Percentiles rank a stretch among this genome's conserved stretches.
Conservation (phyloP, 2,888 invertebrate genomes). For the Drepanosiphum platanoidis region DNA sequence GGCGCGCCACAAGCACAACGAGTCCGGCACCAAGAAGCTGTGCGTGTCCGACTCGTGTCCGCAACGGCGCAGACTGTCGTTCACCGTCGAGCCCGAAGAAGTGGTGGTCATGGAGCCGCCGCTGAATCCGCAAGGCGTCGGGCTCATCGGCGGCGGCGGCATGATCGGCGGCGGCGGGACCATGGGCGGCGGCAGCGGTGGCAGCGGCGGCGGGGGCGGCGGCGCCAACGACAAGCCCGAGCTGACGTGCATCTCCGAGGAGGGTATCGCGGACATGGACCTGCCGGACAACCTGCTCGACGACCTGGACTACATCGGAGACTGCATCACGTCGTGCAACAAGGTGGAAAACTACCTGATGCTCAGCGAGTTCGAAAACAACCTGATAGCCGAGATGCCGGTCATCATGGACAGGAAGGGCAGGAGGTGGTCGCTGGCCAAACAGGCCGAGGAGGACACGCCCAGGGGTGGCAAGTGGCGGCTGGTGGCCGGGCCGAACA, state of each 20-base stretch:
- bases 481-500: conserved; percentile 69
- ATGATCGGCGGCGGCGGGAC: conserved; percentile 70
- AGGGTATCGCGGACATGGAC: conserved; percentile 85
- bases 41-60: conserved; percentile 72
- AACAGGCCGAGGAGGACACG: conserved; percentile 67
- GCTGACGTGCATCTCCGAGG: conserved; percentile 85
- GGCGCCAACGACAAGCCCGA: conserved; percentile 74
- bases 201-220: conserved; percentile 70
- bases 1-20: conserved; percentile 76
- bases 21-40: conserved; percentile 71
- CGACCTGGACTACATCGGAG: conserved; percentile 82
- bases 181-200: conserved; percentile 67
- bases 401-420: conserved; percentile 78
- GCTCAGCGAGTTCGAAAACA: conserved; percentile 87
- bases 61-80: conserved; percentile 71
- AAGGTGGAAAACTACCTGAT: conserved; percentile 86
- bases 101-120: conserved; percentile 65
- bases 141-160: conserved; percentile 67
- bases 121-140: conserved; percentile 66
- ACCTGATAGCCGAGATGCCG: conserved; percentile 81
- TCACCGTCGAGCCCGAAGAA: conserved; percentile 72
- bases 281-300: conserved; percentile 82
- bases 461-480: conserved; percentile 68
- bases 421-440: conserved; percentile 78
- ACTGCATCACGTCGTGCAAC: conserved; percentile 86